Evolutionary conservation across 2,888 invertebrate genomes (phyloP), one percentile per base, ranked within the genome.

Genomic region (Saturnia pavonia): DNA sequence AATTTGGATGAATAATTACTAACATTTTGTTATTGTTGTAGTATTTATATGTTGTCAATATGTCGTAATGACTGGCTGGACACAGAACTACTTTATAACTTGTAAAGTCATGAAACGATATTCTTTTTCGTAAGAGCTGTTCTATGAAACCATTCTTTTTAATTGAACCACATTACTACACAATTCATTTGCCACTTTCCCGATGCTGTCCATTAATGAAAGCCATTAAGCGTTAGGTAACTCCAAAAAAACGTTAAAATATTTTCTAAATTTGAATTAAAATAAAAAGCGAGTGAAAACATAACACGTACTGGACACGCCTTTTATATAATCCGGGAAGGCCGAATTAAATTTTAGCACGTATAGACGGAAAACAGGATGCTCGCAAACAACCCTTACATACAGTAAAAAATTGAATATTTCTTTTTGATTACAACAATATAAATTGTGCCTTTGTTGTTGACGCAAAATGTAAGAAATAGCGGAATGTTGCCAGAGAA

Each of bases 371-470:
- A 86, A 88, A 88, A 89, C 85, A 85, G 88, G 86, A 88, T 85
- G 84, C 80, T 78, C 79, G 81, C 84, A 84, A 85, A 89, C 87
- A 88, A 85, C 91, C 92, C 89, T 91, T 90, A 82, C 82, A 82
- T 79, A 75, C 79, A 75, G 86, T 83, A 86, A 88, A 92, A 91
- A 92, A 90, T 91, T 82, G 91, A 89, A 92, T 93, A 93, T 93
- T 91, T 93, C 92, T 92, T 93, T 93, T 93, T 93, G 91, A 93
- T 93, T 93, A 93, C 91, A 92, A 92, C 92, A 92, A 92, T 93
- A 92, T 90, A 91, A 91, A 91, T 89, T 89, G 88, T 87, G 85
- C 86, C 88, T 89, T 88, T 82, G 74, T 75, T 73, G 68, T 66
- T 75, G 87, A 72, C 72, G 68, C 73, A 80, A 84, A 79, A 72